A percentile compares a stretch with the other conserved stretches of the same genome.
Evolutionary conservation across 1,140 invertebrate species (phyloP).

Genomic region (Diabrotica virgifera): DNA sequence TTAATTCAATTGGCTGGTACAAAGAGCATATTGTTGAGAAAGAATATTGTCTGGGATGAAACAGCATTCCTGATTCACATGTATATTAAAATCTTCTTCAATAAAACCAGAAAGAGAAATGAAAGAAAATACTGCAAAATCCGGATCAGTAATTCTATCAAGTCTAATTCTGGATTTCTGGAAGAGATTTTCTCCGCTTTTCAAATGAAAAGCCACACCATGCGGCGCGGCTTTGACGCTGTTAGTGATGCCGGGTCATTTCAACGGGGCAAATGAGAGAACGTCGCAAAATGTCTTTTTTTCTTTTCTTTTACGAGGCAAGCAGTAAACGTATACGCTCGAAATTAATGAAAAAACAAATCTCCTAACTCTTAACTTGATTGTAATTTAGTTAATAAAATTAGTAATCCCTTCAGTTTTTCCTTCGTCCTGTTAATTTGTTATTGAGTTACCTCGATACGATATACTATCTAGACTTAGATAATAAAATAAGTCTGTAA

Average conservation of each 20-base stretch:
- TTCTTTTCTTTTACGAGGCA: neutral
- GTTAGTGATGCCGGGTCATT: constrained; percentile 2
- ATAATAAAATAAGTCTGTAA: too few relatives aligned
- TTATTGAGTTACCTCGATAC: too few relatives aligned
- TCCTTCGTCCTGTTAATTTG: too few relatives aligned
- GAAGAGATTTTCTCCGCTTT: constrained; percentile 16
- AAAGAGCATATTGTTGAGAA: too few relatives aligned
- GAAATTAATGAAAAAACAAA: neutral
- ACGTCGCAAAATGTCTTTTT: constrained; percentile 1
- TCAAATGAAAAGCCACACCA: constrained; percentile 19
- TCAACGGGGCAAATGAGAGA: constrained; percentile 3
- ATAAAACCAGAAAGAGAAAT: constrained; percentile 11
- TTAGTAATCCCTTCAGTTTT: too few relatives aligned
- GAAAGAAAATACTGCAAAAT: constrained; percentile 14
- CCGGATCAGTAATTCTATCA: constrained; percentile 16
- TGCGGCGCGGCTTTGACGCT: constrained; percentile 4
- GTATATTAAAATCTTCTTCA: neutral
- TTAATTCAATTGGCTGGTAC: too few relatives aligned
- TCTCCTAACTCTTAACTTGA: too few relatives aligned
- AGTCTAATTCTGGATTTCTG: constrained; percentile 18
- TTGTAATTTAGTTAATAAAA: too few relatives aligned
- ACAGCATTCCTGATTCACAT: neutral
- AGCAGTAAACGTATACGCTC: neutral
- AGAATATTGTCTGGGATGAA: neutral
- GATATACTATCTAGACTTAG: too few relatives aligned